phyloP scores from a whole-genome alignment of 2,113 vertebrate genomes.

The Xerus inauris region DNA sequence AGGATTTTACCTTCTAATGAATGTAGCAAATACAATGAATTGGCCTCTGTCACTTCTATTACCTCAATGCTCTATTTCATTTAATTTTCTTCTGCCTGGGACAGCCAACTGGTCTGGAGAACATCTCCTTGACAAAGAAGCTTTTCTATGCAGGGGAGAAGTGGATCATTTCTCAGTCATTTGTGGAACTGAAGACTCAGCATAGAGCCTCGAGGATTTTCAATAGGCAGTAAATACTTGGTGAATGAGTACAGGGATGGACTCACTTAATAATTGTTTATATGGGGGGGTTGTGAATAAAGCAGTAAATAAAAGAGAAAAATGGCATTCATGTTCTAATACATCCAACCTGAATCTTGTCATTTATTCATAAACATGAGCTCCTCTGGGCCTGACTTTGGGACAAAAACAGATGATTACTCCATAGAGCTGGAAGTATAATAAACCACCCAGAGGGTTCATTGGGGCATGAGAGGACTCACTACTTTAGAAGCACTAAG shows the following conservation, averaged over 20 bases:
- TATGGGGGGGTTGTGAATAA: accelerated
- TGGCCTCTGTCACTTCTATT: not conserved
- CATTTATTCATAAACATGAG: not conserved
- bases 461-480: not conserved
- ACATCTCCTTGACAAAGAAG: not conserved
- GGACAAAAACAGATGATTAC: not conserved
- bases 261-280: not conserved
- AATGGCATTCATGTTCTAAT: not conserved
- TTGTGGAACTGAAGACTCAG: not conserved
- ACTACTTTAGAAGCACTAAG: not conserved
- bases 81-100: not conserved
- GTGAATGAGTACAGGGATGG: not conserved
- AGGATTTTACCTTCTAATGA: not conserved
- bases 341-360: not conserved
- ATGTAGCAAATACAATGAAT: not conserved
- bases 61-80: not conserved
- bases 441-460: not conserved
- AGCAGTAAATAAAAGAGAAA: not conserved
- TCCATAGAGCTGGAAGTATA: not conserved
- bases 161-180: not conserved
- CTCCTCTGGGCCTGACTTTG: not conserved
- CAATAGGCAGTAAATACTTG: not conserved
- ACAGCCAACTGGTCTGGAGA: not conserved
- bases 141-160: not conserved
- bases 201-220: not conserved